These are phyloP conservation scores for Labroides dimidiatus DNA, from an alignment of 2,797 vertebrate species.

Conservation along the genomic window DNA sequence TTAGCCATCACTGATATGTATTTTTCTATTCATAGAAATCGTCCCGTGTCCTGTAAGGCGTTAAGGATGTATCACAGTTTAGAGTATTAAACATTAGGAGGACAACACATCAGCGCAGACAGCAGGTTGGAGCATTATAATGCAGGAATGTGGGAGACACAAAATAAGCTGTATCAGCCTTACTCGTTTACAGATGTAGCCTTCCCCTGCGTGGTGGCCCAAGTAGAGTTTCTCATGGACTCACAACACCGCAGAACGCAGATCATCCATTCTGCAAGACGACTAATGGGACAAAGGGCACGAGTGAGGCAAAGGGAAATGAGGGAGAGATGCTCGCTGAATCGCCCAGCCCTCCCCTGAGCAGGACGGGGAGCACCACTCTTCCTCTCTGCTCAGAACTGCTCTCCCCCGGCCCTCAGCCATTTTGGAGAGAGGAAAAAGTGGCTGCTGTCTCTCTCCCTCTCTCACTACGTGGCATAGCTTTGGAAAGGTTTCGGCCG, in stretches of 20 bases:
- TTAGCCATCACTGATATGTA: neutral
- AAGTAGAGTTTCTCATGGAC: slow-evolving; percentile 57
- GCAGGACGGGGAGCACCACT: slow-evolving; percentile 75
- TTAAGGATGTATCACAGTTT: neutral
- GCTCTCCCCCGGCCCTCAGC: slow-evolving; percentile 83
- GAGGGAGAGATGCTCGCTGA: slow-evolving; percentile 67
- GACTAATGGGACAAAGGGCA: slow-evolving; percentile 72
- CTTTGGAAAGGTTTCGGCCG: slow-evolving; percentile 80
- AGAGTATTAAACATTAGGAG: neutral
- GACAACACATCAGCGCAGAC: slow-evolving; percentile 14
- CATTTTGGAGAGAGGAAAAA: slow-evolving; percentile 86
- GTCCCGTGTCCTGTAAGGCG: neutral
- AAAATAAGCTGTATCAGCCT: slow-evolving; percentile 68
- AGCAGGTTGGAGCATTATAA: slow-evolving; percentile 35
- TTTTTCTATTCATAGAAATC: slow-evolving; percentile 2
- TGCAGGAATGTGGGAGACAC: slow-evolving; percentile 41
- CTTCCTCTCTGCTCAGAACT: slow-evolving; percentile 72
- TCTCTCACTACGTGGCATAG: slow-evolving; percentile 84
- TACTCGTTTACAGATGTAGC: slow-evolving; percentile 58
- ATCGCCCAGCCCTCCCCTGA: slow-evolving; percentile 73
- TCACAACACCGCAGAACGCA: slow-evolving; percentile 73
- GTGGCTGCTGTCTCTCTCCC: slow-evolving; percentile 75
- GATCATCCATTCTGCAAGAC: slow-evolving; percentile 67
- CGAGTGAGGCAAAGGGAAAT: slow-evolving; percentile 48
- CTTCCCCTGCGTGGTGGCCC: slow-evolving; percentile 56